Conservation (phyloP, 2,113 vertebrate species). For the Macquaria ambigua region DNA sequence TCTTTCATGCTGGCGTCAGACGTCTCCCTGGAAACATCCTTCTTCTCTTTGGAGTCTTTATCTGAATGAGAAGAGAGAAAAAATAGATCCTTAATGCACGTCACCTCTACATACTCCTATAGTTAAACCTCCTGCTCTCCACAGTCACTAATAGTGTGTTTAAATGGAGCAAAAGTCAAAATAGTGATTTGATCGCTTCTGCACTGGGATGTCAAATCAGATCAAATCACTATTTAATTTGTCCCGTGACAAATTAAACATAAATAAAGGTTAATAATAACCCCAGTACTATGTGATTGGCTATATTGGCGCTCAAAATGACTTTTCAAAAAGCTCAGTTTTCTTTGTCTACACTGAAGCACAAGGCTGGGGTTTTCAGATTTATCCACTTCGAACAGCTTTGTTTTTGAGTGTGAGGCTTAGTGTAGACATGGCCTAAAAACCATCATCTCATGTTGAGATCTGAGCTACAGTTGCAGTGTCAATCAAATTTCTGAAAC, state of each 20-base stretch:
- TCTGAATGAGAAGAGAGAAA: slow-evolving; percentile 52
- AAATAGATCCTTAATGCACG: neutral
- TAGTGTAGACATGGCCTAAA: too few relatives aligned
- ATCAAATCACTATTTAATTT: neutral
- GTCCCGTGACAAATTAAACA: neutral
- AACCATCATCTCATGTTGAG: neutral
- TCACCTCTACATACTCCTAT: neutral
- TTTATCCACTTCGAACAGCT: neutral
- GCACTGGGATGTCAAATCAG: neutral
- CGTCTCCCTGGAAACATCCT: slow-evolving; percentile 51
- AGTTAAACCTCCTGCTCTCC: too few relatives aligned
- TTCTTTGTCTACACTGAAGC: neutral
- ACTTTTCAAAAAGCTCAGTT: neutral
- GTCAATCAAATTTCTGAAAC: neutral
- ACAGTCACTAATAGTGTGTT: too few relatives aligned
- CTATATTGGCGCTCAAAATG: too few relatives aligned
- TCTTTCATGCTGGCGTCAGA: slow-evolving; percentile 47
- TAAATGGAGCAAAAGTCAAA: too few relatives aligned
- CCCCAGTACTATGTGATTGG: neutral
- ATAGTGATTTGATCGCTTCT: neutral
- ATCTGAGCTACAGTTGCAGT: neutral
- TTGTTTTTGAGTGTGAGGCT: neutral
- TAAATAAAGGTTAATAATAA: neutral
- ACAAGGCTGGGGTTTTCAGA: neutral
- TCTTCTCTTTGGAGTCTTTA: slow-evolving; percentile 72